phyloP scores from a whole-genome alignment of 2,113 vertebrate species.

The Cranoglanis bouderius region DNA sequence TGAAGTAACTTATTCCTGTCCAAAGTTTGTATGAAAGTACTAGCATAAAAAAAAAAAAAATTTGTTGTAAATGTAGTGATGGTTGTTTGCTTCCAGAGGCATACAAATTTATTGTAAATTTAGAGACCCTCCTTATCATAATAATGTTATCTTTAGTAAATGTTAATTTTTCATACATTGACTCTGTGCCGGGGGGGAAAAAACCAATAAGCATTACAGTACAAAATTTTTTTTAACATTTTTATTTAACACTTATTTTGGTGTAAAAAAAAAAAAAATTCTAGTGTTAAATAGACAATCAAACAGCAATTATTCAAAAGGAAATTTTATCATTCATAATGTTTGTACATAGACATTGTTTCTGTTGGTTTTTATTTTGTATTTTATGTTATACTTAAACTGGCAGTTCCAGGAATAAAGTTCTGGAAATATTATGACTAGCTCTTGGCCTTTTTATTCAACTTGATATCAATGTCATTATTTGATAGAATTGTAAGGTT shows the following conservation, averaged over 20 bases:
- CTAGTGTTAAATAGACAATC: constrained; percentile 58
- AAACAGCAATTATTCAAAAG: constrained; percentile 47
- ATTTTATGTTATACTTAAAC: constrained; percentile 56
- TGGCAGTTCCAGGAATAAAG: constrained; percentile 60
- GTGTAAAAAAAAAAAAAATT: constrained; percentile 45
- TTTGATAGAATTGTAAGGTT: not conserved
- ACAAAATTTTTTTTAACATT: too few species aligned
- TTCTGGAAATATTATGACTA: constrained; percentile 50
- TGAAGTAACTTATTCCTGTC: constrained; percentile 49
- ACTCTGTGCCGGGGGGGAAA: constrained; percentile 14
- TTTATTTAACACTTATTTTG: constrained; percentile 37
- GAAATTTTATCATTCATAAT: constrained; percentile 56
- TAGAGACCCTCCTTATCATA: constrained; percentile 44
- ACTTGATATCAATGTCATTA: not conserved
- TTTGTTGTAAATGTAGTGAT: constrained; percentile 48
- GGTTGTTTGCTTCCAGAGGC: constrained; percentile 41
- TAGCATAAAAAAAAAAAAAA: constrained; percentile 36
- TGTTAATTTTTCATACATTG: constrained; percentile 15
- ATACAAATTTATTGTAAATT: constrained; percentile 43
- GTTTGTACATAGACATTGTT: constrained; percentile 56
- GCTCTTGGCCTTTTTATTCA: not conserved
- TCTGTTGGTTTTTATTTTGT: constrained; percentile 55
- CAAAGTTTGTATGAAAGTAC: constrained; percentile 52
- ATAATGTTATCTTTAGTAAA: constrained; percentile 28
- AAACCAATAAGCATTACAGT: constrained; percentile 29